Conservation (phyloP, 1,140 invertebrate genomes). For the Pemphigus obesinymphae region DNA sequence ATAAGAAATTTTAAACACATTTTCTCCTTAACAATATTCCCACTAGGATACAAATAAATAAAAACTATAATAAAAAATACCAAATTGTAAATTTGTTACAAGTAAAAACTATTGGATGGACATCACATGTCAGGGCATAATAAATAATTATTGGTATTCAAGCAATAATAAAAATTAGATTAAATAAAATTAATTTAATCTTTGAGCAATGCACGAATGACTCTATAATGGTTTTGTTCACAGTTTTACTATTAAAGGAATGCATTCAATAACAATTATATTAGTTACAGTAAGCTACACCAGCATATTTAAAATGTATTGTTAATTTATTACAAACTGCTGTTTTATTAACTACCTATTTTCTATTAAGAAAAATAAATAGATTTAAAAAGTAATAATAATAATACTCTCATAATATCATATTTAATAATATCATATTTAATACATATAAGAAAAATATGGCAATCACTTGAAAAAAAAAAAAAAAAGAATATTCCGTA, state of each 20-base stretch:
- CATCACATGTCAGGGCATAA: not conserved
- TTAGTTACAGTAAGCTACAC: not conserved
- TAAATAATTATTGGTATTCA: not conserved
- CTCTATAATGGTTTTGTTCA: not conserved
- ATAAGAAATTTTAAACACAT: not conserved
- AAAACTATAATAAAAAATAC: not conserved
- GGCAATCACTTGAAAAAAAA: not conserved
- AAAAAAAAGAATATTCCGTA: not conserved
- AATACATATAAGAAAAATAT: not conserved
- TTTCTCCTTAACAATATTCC: not conserved
- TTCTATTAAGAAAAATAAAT: not conserved
- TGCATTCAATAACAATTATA: not conserved
- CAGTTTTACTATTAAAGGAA: not conserved
- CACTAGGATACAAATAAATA: not conserved
- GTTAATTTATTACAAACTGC: not conserved
- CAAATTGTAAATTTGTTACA: not conserved
- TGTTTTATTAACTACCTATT: not conserved
- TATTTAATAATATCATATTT: not conserved
- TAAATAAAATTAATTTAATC: not conserved
- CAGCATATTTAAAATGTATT: not conserved
- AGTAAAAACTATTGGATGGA: conserved; percentile 2
- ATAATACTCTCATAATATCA: not conserved
- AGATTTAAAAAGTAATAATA: not conserved
- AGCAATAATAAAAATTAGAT: not conserved
- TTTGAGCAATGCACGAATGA: conserved; percentile 2